Conservation (phyloP, 2,888 invertebrate species). For the Athetis lepigone region DNA sequence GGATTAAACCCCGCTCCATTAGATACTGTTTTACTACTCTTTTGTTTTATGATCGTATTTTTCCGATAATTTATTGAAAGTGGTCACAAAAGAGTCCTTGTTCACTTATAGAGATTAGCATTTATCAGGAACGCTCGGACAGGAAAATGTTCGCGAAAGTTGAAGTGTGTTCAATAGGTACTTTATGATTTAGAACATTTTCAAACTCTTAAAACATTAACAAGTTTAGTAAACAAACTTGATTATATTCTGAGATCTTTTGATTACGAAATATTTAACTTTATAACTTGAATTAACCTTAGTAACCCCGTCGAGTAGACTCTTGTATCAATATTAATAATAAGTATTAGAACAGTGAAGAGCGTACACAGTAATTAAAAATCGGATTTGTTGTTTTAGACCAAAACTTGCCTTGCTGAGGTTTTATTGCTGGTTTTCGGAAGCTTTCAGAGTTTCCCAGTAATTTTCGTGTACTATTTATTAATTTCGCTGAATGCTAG, state of each 20-base stretch:
- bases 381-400: not conserved
- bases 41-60: slow-evolving; percentile 86
- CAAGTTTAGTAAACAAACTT: slow-evolving; percentile 40
- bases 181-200: slow-evolving; percentile 49
- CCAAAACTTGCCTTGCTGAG: not conserved
- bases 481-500: not conserved
- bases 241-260: slow-evolving; percentile 44
- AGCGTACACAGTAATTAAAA: slow-evolving; percentile 3
- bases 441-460: not conserved
- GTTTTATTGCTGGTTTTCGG: not conserved
- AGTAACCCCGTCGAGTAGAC: slow-evolving; percentile 8
- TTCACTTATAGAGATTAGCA: slow-evolving; percentile 65
- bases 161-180: slow-evolving; percentile 34
- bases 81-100: slow-evolving; percentile 73
- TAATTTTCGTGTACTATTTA: slow-evolving; percentile 13
- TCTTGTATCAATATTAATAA: slow-evolving; percentile 30
- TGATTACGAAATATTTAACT: slow-evolving; percentile 36
- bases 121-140: slow-evolving; percentile 50
- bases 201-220: slow-evolving; percentile 30
- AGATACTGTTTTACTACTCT: slow-evolving; percentile 84
- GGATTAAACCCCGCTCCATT: slow-evolving; percentile 82
- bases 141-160: slow-evolving; percentile 38
- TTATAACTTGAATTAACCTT: slow-evolving; percentile 35
- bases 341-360: slow-evolving; percentile 1
- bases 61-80: slow-evolving; percentile 84